Percentiles rank a stretch among this genome's conserved stretches.
Evolutionary conservation across 2,888 invertebrate genomes (phyloP).

Genomic region (Baccha elongata): DNA sequence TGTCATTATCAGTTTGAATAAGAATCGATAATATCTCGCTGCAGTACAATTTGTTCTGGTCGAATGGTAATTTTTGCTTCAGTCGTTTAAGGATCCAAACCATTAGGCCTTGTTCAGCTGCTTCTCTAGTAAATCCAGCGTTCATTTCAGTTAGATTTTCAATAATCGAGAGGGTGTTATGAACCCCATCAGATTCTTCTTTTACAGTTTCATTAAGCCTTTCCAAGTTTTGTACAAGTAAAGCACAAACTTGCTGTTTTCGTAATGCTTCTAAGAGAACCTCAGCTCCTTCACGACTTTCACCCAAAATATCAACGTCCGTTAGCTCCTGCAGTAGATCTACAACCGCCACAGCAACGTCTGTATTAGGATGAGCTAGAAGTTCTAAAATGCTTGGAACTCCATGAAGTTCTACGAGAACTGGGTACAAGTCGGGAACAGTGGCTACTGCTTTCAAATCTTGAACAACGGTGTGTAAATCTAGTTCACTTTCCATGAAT

Average conservation of each 20-base stretch:
- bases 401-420: conserved; percentile 94
- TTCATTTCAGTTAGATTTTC: conserved; percentile 97
- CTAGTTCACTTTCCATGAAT: conserved; percentile 99
- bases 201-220: conserved; percentile 95
- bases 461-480: conserved; percentile 94
- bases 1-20: conserved; percentile 93
- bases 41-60: conserved; percentile 96
- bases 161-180: conserved; percentile 94
- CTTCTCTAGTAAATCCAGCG: conserved; percentile 91
- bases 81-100: conserved; percentile 96
- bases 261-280: conserved; percentile 93
- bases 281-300: conserved; percentile 95
- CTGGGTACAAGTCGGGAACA: conserved; percentile 96
- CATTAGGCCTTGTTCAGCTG: conserved; percentile 94
- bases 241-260: conserved; percentile 94
- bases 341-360: conserved; percentile 82
- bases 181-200: conserved; percentile 98
- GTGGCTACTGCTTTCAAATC: conserved; percentile 96
- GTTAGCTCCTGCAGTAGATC: conserved; percentile 92
- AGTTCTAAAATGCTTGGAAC: conserved; percentile 95
- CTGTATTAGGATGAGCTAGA: conserved; percentile 97
- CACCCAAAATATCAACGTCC: conserved; percentile 95
- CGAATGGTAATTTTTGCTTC: conserved; percentile 94
- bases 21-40: conserved; percentile 98
- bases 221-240: conserved; percentile 96